Evolutionary conservation across 2,797 vertebrate genomes (phyloP).

Genomic region (Myiotriccus ornatus): DNA sequence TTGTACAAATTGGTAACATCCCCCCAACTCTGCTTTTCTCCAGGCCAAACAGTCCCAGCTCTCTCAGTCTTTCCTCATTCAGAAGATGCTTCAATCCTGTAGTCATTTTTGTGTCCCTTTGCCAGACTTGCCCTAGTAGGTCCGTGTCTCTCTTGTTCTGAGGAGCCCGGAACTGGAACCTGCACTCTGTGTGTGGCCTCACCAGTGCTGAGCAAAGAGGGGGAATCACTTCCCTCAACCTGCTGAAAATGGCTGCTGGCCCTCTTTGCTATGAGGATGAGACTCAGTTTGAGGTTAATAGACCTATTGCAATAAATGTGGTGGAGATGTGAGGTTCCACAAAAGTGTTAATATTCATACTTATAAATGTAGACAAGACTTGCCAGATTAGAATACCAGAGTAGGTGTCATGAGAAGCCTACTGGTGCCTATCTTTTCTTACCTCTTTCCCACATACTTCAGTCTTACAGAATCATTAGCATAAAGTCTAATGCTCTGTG

Average conservation of each 20-base stretch:
- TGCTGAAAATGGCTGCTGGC: neutral
- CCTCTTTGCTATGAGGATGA: neutral
- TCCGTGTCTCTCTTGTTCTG: neutral
- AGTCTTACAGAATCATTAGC: neutral
- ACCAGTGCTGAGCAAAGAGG: neutral
- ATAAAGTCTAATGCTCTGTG: neutral
- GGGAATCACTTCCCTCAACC: neutral
- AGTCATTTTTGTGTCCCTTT: neutral
- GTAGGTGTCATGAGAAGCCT: neutral
- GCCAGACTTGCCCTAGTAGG: neutral
- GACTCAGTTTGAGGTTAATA: neutral
- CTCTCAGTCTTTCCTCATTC: neutral
- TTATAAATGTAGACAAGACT: neutral
- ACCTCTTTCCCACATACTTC: neutral
- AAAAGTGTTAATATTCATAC: neutral
- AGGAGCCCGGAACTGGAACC: neutral
- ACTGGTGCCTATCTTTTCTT: neutral
- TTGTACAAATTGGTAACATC: neutral
- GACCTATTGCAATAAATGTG: neutral
- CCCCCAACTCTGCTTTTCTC: neutral
- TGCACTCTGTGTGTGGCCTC: neutral
- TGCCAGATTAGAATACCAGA: neutral
- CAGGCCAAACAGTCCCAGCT: neutral
- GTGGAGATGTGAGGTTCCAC: neutral
- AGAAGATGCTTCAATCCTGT: neutral